Evolutionary conservation across 23 tunicate genomes (phyloP), one percentile per base, ranked within the genome.

Genomic region (Clavelina lepadiformis): DNA sequence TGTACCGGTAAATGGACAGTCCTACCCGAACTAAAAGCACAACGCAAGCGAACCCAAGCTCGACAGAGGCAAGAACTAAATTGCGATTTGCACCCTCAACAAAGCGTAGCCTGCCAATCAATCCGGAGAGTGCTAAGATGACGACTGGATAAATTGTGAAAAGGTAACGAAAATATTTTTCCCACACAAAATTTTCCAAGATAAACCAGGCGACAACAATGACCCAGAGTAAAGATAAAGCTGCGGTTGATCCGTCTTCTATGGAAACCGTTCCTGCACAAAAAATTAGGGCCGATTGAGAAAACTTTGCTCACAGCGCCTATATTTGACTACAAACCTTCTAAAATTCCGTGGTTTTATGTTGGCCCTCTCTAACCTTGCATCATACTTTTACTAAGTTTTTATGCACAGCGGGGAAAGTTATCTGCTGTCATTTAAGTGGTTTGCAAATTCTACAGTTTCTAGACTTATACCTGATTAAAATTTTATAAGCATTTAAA

Each of bases 181-280:
- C 91, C 33, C 67, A 68, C 11, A 83, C 72, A 35, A 83, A 83
- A 63, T 75, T 83, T 41, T 83, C 91, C 55, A 83, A 63, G 24
- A 83, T 36, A 50, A 83, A 83, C 69, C 69, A 83, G 23, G 6
- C n/a, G 5, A 58, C 32, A 5, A 58, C 32, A 38, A 58, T 58
- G 7, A 58, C 8, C 7, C 30, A 58, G 20, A 58, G 8, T 26
- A 58, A 6, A 26, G 65, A 4, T 6, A 58, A 38, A 6, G 32
- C n/a, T 24, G 15, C 65, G n/a, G 65, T 58, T 3, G 66, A 57
- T 5, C 63, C 74, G 33, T 75, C 61, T 28, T 56, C 82, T 21
- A 36, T 37, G 7, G n/a, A 50, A 19, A 31, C 23, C 6, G 21
- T 15, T 54, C 6, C 19, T 20, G 11, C 13, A 44, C 13, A 44